Percentiles rank a stretch among this genome's conserved stretches.
These are phyloP conservation scores for Drosophila neocordata DNA, from an alignment of 1,140 invertebrate genomes.

Conservation along the genomic window DNA sequence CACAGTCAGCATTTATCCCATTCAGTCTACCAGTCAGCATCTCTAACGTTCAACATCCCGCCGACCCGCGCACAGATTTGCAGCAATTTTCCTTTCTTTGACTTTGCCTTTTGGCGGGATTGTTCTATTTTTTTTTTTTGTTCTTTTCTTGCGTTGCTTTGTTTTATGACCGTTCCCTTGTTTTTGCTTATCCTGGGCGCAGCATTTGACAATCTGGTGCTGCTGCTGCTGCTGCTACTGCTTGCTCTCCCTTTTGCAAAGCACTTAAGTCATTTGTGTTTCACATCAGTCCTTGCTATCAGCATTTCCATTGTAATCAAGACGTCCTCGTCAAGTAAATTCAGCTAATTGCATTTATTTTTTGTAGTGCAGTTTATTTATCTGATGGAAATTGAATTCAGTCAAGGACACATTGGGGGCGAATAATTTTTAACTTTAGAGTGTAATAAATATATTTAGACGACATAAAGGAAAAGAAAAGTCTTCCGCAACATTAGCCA, in stretches of 20 bases:
- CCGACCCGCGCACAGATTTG: constrained; percentile 38
- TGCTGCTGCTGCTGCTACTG: neutral
- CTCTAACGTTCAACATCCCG: neutral
- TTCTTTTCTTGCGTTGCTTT: constrained; percentile 18
- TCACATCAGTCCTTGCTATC: constrained; percentile 49
- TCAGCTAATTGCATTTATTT: constrained; percentile 43
- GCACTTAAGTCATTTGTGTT: constrained; percentile 59
- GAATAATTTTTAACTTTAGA: constrained; percentile 15
- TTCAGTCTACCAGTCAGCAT: constrained; percentile 20
- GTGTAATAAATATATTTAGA: neutral
- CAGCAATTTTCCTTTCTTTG: constrained; percentile 46
- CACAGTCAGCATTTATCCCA: constrained; percentile 35
- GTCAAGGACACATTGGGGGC: constrained; percentile 5
- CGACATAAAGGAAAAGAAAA: constrained; percentile 8
- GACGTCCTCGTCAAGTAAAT: constrained; percentile 16
- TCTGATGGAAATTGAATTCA: neutral
- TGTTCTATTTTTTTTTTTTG: neutral
- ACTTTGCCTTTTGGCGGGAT: constrained; percentile 23
- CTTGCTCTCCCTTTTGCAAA: constrained; percentile 27
- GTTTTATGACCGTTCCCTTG: constrained; percentile 26
- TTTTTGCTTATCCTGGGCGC: constrained; percentile 34
- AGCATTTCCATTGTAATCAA: constrained; percentile 18
- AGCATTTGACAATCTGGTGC: constrained; percentile 52
- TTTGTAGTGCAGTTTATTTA: neutral
- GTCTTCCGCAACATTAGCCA: constrained; percentile 72